phyloP scores from a whole-genome alignment of 2,113 vertebrate species.

The Prionailurus viverrinus region DNA sequence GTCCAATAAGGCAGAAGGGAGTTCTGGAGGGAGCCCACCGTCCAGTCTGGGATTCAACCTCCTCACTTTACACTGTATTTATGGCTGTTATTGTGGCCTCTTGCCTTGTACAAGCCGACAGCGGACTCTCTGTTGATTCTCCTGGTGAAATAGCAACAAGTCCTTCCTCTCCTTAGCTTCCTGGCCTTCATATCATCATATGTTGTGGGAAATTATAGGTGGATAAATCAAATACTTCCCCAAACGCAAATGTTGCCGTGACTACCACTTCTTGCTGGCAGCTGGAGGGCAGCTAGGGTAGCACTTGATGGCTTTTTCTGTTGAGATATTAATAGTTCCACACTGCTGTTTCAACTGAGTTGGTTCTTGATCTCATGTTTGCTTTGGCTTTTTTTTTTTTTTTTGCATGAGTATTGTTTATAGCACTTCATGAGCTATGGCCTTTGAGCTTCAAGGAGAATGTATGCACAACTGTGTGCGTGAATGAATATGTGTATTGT shows the following conservation, averaged over 20 bases:
- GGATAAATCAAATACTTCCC: slow-evolving; percentile 11
- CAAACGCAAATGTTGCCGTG: accelerated
- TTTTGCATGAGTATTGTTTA: neutral
- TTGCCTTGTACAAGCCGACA: neutral
- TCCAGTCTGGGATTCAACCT: neutral
- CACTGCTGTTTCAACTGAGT: neutral
- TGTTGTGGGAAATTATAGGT: neutral
- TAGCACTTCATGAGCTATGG: neutral
- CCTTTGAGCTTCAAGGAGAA: neutral
- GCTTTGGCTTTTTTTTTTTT: neutral
- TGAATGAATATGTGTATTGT: neutral
- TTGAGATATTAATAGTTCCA: neutral
- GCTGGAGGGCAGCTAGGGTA: accelerated
- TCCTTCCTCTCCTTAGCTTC: slow-evolving; percentile 44
- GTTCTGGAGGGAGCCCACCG: neutral
- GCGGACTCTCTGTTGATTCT: slow-evolving; percentile 38
- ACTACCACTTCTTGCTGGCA: neutral
- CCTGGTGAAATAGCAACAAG: slow-evolving; percentile 47
- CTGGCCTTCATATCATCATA: slow-evolving; percentile 30
- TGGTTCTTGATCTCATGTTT: neutral
- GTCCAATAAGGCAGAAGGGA: neutral
- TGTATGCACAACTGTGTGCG: neutral
- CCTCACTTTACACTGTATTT: neutral
- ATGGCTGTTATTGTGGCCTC: neutral
- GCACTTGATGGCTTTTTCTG: neutral